Conservation (phyloP, 92 coral and sea anemone genomes). For the Parazoanthus darwini region DNA sequence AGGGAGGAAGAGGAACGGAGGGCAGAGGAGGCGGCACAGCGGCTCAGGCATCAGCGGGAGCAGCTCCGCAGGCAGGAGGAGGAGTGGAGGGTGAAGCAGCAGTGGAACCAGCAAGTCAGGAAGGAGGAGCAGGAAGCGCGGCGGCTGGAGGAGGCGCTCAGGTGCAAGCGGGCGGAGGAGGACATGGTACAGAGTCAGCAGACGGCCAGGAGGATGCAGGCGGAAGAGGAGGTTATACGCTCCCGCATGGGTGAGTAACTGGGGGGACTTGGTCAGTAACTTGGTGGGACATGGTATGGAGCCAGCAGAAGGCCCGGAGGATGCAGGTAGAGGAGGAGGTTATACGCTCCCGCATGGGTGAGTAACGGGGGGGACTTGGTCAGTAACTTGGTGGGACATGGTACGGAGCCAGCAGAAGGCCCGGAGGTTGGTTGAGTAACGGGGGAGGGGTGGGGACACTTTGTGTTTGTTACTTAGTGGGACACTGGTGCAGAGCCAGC, state of each 20-base stretch:
- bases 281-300: constrained; percentile 55
- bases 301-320: constrained; percentile 58
- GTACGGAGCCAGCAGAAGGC: constrained; percentile 60
- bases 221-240: constrained; percentile 75
- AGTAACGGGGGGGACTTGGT: constrained; percentile 6
- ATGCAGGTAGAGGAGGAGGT: constrained; percentile 68
- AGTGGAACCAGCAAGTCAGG: constrained; percentile 58
- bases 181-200: constrained; percentile 68
- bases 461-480: neutral
- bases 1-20: constrained; percentile 67
- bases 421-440: constrained; percentile 67
- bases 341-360: constrained; percentile 73
- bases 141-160: constrained; percentile 55
- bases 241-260: constrained; percentile 69
- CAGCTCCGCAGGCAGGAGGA: constrained; percentile 65
- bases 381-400: constrained; percentile 5
- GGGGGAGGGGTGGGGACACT: no score
- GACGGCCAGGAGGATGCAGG: constrained; percentile 65
- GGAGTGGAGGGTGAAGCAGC: constrained; percentile 65
- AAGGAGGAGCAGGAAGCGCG: constrained; percentile 74
- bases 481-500: neutral
- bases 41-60: constrained; percentile 68
- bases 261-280: neutral
- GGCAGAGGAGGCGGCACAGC: constrained; percentile 66
- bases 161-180: constrained; percentile 66